These are phyloP conservation scores for Iguana delicatissima DNA, from an alignment of 2,797 vertebrate genomes.

Conservation along the genomic window DNA sequence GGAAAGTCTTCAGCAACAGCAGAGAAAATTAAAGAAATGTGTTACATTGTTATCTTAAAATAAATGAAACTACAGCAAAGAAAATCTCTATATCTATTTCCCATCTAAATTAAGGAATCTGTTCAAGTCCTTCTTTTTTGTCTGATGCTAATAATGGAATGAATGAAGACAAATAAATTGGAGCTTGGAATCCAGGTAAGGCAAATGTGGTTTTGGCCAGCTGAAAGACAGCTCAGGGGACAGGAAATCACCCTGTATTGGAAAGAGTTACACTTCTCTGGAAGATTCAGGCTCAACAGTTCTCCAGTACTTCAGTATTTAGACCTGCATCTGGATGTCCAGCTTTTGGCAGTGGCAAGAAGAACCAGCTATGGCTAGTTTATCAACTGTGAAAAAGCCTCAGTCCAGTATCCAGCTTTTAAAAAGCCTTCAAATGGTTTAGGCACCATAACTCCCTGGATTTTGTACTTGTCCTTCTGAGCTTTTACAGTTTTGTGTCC, in stretches of 20 bases:
- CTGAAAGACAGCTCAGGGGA: not conserved
- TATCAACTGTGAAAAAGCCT: not conserved
- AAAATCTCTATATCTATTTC: not conserved
- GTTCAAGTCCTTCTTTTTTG: not conserved
- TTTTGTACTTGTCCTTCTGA: too few relatives aligned
- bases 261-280: not conserved
- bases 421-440: too few relatives aligned
- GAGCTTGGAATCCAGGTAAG: not conserved
- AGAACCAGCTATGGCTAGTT: not conserved
- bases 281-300: not conserved
- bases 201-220: not conserved
- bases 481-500: too few relatives aligned
- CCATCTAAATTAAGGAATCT: too few relatives aligned
- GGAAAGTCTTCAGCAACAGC: not conserved
- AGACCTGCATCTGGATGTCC: not conserved
- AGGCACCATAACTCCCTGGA: too few relatives aligned
- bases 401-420: too few relatives aligned
- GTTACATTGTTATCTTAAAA: not conserved
- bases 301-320: not conserved
- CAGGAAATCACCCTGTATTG: not conserved
- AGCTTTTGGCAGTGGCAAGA: not conserved
- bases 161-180: not conserved
- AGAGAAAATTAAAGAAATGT: not conserved
- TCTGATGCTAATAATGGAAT: not conserved
- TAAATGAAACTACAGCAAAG: not conserved